Base-by-base conservation (phyloP, 2,797 vertebrate species). In the Hydrolagus colliei region DNA sequence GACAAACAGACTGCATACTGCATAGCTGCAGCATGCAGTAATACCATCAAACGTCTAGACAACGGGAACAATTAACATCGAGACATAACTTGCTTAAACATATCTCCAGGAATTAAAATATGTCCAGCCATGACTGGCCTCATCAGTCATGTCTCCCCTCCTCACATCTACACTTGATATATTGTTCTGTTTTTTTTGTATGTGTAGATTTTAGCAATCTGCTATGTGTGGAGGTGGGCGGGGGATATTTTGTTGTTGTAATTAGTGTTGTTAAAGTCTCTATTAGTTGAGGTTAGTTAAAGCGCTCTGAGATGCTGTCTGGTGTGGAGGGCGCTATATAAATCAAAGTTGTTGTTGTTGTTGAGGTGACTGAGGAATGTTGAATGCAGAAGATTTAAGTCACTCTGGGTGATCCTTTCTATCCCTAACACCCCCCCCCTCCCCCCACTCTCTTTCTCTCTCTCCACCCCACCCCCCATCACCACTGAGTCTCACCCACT, bases 31-130 rank as follows among this genome's bases (percentile, higher is more conserved):
- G 41, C 41, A 52, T 92, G 92, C 90, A 92, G 92, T 93, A 93
- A 90, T 92, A 92, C 94, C 94, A 94, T 93, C 93, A 89, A 52
- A 89, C 62, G 94, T 95, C 94, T 95, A 95, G 94, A 95, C 94
- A 92, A 87, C 89, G 88, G 90, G 93, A 52, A 94, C 93, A 94
- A 91, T 93, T 93, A 93, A 89, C 90, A 92, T 91, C 92, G 93
- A 94, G 93, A 94, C 93, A 92, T 88, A 90, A 92, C 88, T 90
- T 91, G 90, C 90, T 91, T 91, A 88, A 91, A 92, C 88, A 88
- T 89, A 90, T 87, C 90, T 90, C 89, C 90, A 90, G 89, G 88
- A 88, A 89, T 87, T 86, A 87, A 89, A 87, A 87, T 88, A 87
- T 52, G 79, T 84, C 79, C 32, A 68, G 32, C n/a, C 41, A 52